Conservation (phyloP, 2,113 vertebrate genomes). For the Raja brachyura region DNA sequence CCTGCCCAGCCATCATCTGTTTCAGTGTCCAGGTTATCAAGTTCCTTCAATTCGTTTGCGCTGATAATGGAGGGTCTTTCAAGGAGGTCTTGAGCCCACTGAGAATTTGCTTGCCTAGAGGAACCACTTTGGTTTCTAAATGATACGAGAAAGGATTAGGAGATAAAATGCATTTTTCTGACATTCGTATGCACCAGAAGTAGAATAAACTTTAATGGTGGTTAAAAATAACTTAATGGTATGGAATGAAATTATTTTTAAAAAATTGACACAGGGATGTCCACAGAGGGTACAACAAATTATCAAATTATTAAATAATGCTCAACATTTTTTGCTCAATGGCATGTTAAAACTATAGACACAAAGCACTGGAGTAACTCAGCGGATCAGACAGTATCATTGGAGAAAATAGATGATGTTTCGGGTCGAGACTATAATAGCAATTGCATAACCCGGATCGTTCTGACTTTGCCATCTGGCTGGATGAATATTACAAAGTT, state of each 20-base stretch:
- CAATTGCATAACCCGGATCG: not conserved
- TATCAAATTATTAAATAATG: not conserved
- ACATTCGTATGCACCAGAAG: not conserved
- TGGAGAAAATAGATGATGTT: not conserved
- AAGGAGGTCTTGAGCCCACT: slow-evolving; percentile 75
- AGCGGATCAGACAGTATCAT: no score
- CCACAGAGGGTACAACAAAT: not conserved
- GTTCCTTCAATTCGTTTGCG: slow-evolving; percentile 88
- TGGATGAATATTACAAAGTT: not conserved
- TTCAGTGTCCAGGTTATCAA: slow-evolving; percentile 91
- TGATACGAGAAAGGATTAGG: not conserved
- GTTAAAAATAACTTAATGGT: not conserved
- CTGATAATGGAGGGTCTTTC: slow-evolving; percentile 92
- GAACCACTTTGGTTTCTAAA: slow-evolving; percentile 42
- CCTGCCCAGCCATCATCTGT: slow-evolving; percentile 98
- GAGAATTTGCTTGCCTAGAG: slow-evolving; percentile 53
- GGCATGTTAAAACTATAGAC: not conserved
- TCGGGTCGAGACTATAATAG: not conserved
- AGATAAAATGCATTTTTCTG: not conserved
- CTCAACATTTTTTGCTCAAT: not conserved
- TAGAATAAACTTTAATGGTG: not conserved
- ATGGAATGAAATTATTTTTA: not conserved
- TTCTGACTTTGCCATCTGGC: not conserved
- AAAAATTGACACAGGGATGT: no score
- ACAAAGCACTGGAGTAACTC: no score